These are phyloP conservation scores for Bostrychus sinensis DNA, from an alignment of 2,113 vertebrate genomes.

Conservation along the genomic window DNA sequence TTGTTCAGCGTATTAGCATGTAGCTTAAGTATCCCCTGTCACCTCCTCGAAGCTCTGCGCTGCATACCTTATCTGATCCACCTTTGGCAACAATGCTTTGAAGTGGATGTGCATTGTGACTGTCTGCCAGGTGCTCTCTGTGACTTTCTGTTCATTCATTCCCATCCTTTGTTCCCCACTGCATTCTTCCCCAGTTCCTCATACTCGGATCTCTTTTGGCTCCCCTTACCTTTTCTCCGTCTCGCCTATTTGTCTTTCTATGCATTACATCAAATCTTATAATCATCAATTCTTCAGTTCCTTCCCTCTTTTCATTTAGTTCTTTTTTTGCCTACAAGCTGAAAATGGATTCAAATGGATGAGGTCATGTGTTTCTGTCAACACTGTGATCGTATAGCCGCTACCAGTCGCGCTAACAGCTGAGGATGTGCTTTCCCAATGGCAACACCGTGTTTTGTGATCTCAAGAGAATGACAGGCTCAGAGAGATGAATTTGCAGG, in stretches of 20 bases:
- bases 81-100: slow-evolving; percentile 54
- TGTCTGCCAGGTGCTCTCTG: slow-evolving; percentile 47
- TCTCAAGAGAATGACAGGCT: slow-evolving; percentile 42
- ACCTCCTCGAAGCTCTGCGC: slow-evolving; percentile 33
- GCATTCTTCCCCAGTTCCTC: slow-evolving; percentile 23
- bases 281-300: slow-evolving; percentile 27
- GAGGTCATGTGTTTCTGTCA: slow-evolving; percentile 81
- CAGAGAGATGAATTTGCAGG: slow-evolving; percentile 27
- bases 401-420: slow-evolving; percentile 58
- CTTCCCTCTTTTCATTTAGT: slow-evolving; percentile 8
- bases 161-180: slow-evolving; percentile 22
- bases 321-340: slow-evolving; percentile 48
- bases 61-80: slow-evolving; percentile 39
- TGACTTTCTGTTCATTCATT: slow-evolving; percentile 11
- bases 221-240: slow-evolving; percentile 35
- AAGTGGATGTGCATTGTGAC: slow-evolving; percentile 65
- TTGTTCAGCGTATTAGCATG: slow-evolving; percentile 29
- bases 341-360: slow-evolving; percentile 77
- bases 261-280: slow-evolving; percentile 30
- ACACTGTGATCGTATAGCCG: slow-evolving; percentile 78
- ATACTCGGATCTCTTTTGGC: slow-evolving; percentile 27
- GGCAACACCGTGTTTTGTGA: slow-evolving; percentile 42
- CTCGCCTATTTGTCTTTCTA: slow-evolving; percentile 45
- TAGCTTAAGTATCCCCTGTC: slow-evolving; percentile 44
- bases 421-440: slow-evolving; percentile 49